Conservation (phyloP, 2,797 vertebrate species). For the Dendrocincla tyrannina region DNA sequence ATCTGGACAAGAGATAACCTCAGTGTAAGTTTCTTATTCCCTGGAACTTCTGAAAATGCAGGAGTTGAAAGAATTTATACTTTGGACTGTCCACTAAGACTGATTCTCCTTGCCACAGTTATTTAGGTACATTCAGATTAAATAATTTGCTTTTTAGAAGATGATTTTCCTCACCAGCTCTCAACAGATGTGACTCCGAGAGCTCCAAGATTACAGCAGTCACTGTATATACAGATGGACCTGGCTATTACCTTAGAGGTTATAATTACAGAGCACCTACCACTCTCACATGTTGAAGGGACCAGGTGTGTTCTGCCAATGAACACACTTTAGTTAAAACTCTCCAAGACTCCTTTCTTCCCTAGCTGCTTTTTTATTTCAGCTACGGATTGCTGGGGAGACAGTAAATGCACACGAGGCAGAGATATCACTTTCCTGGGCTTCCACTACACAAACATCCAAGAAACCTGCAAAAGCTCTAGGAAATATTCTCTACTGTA, state of each 20-base stretch:
- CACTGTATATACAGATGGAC: neutral
- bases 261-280: slow-evolving; percentile 29
- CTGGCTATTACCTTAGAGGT: slow-evolving; percentile 13
- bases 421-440: neutral
- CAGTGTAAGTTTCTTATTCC: too few relatives aligned
- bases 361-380: neutral
- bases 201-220: neutral
- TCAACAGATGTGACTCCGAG: neutral
- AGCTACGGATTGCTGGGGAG: neutral
- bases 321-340: neutral
- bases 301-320: slow-evolving; percentile 42
- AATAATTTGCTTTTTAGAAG: neutral
- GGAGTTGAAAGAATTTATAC: neutral
- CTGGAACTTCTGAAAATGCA: too few relatives aligned
- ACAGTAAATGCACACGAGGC: neutral
- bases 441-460: neutral
- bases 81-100: neutral
- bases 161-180: neutral
- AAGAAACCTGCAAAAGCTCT: too few relatives aligned
- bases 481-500: too few relatives aligned
- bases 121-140: neutral
- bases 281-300: neutral
- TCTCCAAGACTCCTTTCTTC: neutral
- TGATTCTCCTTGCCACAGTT: neutral
- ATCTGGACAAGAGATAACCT: too few relatives aligned